Conservation (phyloP, 2,797 vertebrate species). For the Enteromius anoplus region DNA sequence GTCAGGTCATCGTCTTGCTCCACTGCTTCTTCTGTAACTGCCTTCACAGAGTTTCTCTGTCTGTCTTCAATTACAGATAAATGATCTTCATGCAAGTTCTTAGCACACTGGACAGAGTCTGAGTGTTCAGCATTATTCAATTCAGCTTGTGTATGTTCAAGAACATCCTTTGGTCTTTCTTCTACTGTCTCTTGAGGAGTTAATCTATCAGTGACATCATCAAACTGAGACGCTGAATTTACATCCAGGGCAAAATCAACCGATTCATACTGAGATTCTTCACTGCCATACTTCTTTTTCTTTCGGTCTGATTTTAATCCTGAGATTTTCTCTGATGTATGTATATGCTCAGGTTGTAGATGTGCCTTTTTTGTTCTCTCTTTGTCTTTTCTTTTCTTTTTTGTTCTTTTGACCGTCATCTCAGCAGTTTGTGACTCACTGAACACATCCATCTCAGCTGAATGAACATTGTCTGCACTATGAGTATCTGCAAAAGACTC, state of each 20-base stretch:
- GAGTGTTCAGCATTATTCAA: background rate
- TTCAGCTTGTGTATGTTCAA: background rate
- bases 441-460: background rate
- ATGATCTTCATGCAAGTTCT: background rate
- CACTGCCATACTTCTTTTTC: constrained; percentile 14
- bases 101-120: background rate
- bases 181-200: background rate
- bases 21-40: background rate
- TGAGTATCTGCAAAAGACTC: background rate
- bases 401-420: background rate
- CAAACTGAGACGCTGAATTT: background rate
- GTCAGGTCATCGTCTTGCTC: background rate
- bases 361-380: constrained; percentile 45
- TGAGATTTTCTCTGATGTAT: background rate
- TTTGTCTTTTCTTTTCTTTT: constrained; percentile 23
- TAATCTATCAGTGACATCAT: constrained; percentile 1
- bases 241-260: background rate
- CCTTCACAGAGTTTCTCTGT: background rate
- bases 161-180: background rate
- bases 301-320: constrained; percentile 5
- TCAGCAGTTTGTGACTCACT: background rate
- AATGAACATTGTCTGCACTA: background rate
- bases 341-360: background rate
- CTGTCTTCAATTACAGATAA: constrained; percentile 18
- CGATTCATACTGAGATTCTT: background rate